Evolutionary conservation across 2,113 vertebrate genomes (phyloP).

Genomic region (Sakesphorus luctuosus): DNA sequence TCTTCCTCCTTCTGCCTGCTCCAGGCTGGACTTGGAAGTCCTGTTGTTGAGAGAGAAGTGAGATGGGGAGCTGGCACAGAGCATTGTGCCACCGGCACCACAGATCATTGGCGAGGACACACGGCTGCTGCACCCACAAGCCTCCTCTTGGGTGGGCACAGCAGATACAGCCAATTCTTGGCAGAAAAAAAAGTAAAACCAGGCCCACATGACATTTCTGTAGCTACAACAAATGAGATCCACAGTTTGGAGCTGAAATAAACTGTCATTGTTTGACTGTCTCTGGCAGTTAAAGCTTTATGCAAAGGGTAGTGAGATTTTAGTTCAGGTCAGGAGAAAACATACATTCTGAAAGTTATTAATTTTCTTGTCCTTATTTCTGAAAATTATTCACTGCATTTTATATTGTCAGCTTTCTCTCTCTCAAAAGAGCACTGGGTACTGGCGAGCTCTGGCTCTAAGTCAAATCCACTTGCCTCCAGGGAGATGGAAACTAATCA

Average conservation of each 20-base stretch:
- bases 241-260: not conserved
- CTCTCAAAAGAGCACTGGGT: conserved; percentile 15
- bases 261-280: not conserved
- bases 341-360: not conserved
- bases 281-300: not conserved
- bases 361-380: not conserved
- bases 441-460: conserved; percentile 59
- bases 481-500: conserved; percentile 70
- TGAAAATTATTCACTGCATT: not conserved
- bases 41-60: accelerated
- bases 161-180: not conserved
- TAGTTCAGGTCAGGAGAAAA: not conserved
- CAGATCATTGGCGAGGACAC: accelerated
- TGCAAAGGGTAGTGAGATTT: not conserved
- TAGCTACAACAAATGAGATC: not conserved
- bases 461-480: conserved; percentile 64
- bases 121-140: not conserved
- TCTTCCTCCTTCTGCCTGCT: not conserved
- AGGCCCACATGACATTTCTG: not conserved
- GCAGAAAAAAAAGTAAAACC: not conserved
- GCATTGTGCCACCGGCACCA: accelerated
- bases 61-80: not conserved
- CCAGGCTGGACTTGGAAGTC: not conserved
- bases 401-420: conserved; percentile 33
- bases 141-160: not conserved